These are phyloP conservation scores for Arbacia lixula DNA, from an alignment of 53 echinoderm and acorn worm genomes.

Conservation along the genomic window DNA sequence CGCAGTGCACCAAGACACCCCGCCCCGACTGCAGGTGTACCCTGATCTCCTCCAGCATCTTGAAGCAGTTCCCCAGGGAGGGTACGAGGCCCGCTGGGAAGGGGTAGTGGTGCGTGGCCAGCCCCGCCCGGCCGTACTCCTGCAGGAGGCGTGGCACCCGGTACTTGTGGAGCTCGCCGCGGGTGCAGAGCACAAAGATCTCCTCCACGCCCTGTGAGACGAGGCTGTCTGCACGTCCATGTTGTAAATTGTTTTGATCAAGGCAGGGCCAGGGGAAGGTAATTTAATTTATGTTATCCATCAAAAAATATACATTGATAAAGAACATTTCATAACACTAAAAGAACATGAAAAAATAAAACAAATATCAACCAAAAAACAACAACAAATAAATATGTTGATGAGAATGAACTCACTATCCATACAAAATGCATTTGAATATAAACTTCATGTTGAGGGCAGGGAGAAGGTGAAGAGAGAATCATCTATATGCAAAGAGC, in stretches of 20 bases:
- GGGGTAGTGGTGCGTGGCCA: slow-evolving; percentile 81
- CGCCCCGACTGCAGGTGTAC: slow-evolving; percentile 51
- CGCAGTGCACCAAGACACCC: slow-evolving; percentile 81
- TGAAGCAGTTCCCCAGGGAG: slow-evolving; percentile 61
- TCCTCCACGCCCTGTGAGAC: slow-evolving; percentile 67
- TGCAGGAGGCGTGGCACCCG: slow-evolving; percentile 79
- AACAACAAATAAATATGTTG: no score
- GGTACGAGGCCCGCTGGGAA: slow-evolving; percentile 74
- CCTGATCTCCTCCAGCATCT: slow-evolving; percentile 74
- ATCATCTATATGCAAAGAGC: no score
- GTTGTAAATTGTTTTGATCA: no score
- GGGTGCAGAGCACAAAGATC: slow-evolving; percentile 80
- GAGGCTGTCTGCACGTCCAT: slow-evolving; percentile 75
- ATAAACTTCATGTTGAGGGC: no score
- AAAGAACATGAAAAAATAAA: neutral
- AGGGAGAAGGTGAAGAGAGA: no score
- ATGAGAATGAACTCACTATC: no score
- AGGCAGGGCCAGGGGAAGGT: no score
- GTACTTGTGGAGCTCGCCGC: slow-evolving; percentile 84
- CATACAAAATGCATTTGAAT: no score
- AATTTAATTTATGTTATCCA: neutral
- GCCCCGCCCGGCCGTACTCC: slow-evolving; percentile 69
- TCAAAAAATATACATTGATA: neutral
- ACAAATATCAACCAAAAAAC: neutral
- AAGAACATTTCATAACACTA: neutral